These are phyloP conservation scores for Perodicticus potto DNA, from an alignment of 2,797 vertebrate species.

Conservation along the genomic window DNA sequence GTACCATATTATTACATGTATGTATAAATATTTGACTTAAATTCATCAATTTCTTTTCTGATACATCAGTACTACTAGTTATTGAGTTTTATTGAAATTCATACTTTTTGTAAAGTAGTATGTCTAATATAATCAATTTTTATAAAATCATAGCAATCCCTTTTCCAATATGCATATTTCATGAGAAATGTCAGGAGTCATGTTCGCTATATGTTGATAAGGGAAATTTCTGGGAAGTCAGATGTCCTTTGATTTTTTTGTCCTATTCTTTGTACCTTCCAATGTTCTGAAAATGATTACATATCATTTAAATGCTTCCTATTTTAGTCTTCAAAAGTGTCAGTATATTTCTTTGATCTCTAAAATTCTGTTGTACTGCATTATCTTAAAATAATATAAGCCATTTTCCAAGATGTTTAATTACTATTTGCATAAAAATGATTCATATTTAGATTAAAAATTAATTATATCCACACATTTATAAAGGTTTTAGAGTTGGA, in stretches of 20 bases:
- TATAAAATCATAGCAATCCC: background rate
- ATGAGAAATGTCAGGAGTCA: slow-evolving; percentile 2
- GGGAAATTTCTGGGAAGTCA: background rate
- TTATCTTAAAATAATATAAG: slow-evolving; percentile 16
- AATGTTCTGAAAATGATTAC: background rate
- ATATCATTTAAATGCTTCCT: background rate
- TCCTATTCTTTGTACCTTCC: background rate
- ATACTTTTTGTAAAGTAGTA: background rate
- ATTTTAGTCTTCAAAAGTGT: background rate
- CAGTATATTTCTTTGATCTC: background rate
- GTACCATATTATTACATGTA: background rate
- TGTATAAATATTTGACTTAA: slow-evolving; percentile 36
- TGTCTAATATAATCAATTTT: background rate
- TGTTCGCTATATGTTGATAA: background rate
- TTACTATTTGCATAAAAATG: background rate
- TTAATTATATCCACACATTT: background rate
- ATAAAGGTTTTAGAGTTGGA: background rate
- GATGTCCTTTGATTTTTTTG: background rate
- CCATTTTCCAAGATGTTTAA: background rate
- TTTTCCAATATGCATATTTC: background rate
- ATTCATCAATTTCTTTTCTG: background rate
- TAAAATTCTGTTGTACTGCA: background rate
- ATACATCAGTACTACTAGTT: background rate
- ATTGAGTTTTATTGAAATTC: slow-evolving; percentile 23
- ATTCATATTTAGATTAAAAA: background rate